phyloP scores from a whole-genome alignment of 2,888 invertebrate species.

The Drosophila kambysellisi region DNA sequence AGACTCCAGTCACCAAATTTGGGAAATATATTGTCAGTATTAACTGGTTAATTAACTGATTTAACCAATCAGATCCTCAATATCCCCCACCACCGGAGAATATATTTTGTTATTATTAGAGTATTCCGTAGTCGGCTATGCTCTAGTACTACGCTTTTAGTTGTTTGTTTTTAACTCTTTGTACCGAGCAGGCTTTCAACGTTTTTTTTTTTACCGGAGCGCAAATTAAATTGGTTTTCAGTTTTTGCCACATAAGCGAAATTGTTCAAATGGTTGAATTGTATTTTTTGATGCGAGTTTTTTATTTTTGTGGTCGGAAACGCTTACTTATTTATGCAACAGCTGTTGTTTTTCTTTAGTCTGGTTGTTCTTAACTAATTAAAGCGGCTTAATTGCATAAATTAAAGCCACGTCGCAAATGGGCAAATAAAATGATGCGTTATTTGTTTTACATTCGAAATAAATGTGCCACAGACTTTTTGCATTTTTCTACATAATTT shows the following conservation, averaged over 20 bases:
- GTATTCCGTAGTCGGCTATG: background rate
- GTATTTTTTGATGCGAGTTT: background rate
- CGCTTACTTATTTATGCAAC: conserved; percentile 52
- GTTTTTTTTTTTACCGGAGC: conserved; percentile 2
- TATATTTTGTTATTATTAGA: background rate
- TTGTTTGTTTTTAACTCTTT: background rate
- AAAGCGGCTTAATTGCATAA: conserved; percentile 63
- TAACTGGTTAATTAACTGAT: background rate
- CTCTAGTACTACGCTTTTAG: rapidly evolving
- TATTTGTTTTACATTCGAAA: conserved; percentile 37
- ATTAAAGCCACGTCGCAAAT: conserved; percentile 49
- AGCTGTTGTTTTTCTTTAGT: conserved; percentile 54
- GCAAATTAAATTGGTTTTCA: conserved; percentile 51
- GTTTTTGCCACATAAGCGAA: conserved; percentile 42
- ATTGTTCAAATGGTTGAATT: conserved; percentile 23
- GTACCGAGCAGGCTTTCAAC: background rate
- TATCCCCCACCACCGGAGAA: too few species aligned
- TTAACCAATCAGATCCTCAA: background rate
- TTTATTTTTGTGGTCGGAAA: conserved; percentile 1
- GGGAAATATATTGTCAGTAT: background rate
- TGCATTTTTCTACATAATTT: conserved; percentile 15
- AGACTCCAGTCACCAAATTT: background rate
- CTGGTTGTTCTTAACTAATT: conserved; percentile 56
- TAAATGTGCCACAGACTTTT: conserved; percentile 15
- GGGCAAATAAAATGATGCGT: conserved; percentile 15